Evolutionary conservation across 2,113 vertebrate species (phyloP).

Genomic region (Pipra filicauda): DNA sequence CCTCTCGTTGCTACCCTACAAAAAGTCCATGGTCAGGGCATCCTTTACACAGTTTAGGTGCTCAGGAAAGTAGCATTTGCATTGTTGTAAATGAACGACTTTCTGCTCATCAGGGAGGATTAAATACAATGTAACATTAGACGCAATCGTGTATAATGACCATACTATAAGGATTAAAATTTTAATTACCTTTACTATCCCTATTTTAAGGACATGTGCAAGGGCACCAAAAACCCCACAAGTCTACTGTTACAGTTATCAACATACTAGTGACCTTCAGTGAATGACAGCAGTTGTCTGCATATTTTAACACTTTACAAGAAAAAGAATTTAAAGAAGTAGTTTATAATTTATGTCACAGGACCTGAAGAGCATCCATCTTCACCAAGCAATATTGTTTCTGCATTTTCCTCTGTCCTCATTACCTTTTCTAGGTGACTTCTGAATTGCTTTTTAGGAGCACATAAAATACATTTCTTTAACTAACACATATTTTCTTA

Average conservation of each 20-base stretch:
- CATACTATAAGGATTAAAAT: not conserved
- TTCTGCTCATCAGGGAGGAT: not conserved
- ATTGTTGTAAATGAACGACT: not conserved
- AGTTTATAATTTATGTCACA: not conserved
- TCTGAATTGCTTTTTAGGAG: not conserved
- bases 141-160: not conserved
- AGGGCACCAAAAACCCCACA: not conserved
- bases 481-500: not conserved
- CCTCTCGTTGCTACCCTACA: not conserved
- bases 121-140: not conserved
- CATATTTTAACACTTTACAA: not conserved
- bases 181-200: not conserved
- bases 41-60: not conserved
- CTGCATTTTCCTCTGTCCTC: not conserved
- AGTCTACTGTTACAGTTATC: not conserved
- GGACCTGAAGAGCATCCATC: not conserved
- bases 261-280: not conserved
- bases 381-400: not conserved
- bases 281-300: not conserved
- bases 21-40: not conserved
- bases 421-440: not conserved
- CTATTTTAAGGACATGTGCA: not conserved
- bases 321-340: not conserved
- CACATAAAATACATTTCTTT: not conserved
- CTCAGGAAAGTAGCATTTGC: not conserved